phyloP scores from a whole-genome alignment of 1,140 invertebrate species.

The Trachymyrmex cornetzi region DNA sequence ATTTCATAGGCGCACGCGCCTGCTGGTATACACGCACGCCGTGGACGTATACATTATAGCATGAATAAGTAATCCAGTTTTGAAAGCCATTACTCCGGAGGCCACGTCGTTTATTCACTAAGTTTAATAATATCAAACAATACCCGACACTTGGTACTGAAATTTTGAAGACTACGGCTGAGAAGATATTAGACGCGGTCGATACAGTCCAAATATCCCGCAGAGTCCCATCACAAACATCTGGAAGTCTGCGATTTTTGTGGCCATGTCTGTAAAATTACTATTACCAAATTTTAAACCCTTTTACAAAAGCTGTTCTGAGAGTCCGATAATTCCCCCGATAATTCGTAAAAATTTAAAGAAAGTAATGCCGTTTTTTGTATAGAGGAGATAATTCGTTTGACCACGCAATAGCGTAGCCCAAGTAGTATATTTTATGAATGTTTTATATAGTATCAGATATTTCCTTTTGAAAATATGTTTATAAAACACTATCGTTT shows the following conservation, averaged over 20 bases:
- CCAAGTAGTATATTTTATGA: background rate
- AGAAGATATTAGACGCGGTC: background rate
- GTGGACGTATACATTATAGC: constrained; percentile 10
- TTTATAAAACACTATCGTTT: background rate
- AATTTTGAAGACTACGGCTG: constrained; percentile 11
- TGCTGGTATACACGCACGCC: background rate
- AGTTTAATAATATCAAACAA: constrained; percentile 33
- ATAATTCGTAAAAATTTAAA: background rate
- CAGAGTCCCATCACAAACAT: background rate
- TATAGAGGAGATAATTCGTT: background rate
- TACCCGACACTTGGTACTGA: background rate
- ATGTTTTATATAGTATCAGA: background rate
- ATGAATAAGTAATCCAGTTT: constrained; percentile 54
- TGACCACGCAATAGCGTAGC: background rate
- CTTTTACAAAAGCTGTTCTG: background rate
- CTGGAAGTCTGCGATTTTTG: background rate
- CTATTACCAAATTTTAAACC: constrained; percentile 1
- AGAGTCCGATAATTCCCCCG: background rate
- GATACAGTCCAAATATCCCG: background rate
- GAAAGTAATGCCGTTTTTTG: background rate
- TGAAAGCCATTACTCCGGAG: constrained; percentile 31
- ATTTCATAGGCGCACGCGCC: constrained; percentile 28
- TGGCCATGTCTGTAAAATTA: background rate
- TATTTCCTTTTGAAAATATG: background rate
- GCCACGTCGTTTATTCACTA: constrained; percentile 41